Conservation (phyloP, 2,113 vertebrate genomes). For the Clarias macrocephalus region DNA sequence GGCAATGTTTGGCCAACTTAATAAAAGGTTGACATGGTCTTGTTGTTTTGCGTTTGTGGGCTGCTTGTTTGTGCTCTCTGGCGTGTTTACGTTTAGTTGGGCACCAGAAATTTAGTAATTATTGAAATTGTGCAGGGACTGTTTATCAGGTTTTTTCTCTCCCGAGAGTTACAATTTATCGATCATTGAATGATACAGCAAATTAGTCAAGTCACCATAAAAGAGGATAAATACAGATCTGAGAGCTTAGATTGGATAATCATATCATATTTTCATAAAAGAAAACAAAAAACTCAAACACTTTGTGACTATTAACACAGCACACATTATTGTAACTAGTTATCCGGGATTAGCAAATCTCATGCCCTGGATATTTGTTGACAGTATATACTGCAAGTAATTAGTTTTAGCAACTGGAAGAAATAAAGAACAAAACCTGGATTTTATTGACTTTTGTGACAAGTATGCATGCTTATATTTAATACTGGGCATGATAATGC, state of each 20-base stretch:
- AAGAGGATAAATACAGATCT: not conserved
- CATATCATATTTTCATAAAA: not conserved
- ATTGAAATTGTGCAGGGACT: not conserved
- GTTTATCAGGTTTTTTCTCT: too few relatives aligned
- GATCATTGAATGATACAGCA: not conserved
- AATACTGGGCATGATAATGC: too few relatives aligned
- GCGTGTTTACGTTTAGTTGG: not conserved
- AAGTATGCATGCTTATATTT: too few relatives aligned
- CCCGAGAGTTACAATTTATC: not conserved
- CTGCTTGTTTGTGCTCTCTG: not conserved
- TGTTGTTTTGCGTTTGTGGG: not conserved
- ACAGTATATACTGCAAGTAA: not conserved
- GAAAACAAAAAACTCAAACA: too few relatives aligned
- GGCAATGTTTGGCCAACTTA: not conserved
- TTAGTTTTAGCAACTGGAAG: not conserved
- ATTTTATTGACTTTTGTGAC: too few relatives aligned
- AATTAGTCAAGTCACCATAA: not conserved
- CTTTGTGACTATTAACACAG: not conserved
- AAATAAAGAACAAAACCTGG: not conserved
- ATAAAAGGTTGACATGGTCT: constrained; percentile 7
- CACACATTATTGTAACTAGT: not conserved
- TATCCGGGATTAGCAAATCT: not conserved
- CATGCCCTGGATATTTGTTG: not conserved
- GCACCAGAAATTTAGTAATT: not conserved
- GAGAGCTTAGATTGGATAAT: not conserved